These are phyloP conservation scores for Xestia c-nigrum DNA, from an alignment of 2,888 invertebrate species.

Conservation along the genomic window DNA sequence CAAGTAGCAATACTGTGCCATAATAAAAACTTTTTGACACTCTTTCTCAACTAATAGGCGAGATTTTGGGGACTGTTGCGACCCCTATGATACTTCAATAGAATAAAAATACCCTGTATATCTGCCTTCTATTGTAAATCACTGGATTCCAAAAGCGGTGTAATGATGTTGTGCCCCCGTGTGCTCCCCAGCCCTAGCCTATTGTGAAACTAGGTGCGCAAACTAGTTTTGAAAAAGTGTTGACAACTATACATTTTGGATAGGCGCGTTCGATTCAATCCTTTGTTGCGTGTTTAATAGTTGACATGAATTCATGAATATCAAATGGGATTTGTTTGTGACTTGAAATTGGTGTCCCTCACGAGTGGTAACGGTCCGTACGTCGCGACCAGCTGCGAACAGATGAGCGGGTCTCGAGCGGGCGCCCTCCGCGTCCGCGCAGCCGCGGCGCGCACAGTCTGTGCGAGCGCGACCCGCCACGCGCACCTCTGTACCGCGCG, in stretches of 20 bases:
- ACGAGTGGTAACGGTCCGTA: constrained; percentile 80
- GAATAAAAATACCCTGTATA: constrained; percentile 54
- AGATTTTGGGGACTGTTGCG: constrained; percentile 37
- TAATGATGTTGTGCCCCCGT: constrained; percentile 62
- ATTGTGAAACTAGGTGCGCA: constrained; percentile 70
- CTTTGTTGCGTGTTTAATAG: constrained; percentile 68
- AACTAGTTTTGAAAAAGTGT: constrained; percentile 76
- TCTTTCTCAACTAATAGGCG: constrained; percentile 46
- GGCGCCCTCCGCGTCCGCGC: constrained; percentile 78
- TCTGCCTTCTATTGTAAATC: constrained; percentile 62
- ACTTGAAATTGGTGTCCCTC: constrained; percentile 73
- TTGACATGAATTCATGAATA: constrained; percentile 70
- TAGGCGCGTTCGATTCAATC: constrained; percentile 66
- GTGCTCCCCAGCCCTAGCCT: constrained; percentile 59
- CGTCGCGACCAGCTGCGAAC: constrained; percentile 79
- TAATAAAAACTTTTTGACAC: constrained; percentile 54
- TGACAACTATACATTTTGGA: constrained; percentile 68
- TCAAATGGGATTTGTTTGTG: constrained; percentile 76
- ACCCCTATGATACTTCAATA: constrained; percentile 59
- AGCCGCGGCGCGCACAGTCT: constrained; percentile 78
- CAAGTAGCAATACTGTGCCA: constrained; percentile 61
- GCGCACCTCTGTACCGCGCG: constrained; percentile 80
- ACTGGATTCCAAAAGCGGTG: constrained; percentile 62
- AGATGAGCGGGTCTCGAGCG: constrained; percentile 76
- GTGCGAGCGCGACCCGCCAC: constrained; percentile 83